phyloP scores from a whole-genome alignment of 2,797 vertebrate species.

The Micropoecilia bifurca region DNA sequence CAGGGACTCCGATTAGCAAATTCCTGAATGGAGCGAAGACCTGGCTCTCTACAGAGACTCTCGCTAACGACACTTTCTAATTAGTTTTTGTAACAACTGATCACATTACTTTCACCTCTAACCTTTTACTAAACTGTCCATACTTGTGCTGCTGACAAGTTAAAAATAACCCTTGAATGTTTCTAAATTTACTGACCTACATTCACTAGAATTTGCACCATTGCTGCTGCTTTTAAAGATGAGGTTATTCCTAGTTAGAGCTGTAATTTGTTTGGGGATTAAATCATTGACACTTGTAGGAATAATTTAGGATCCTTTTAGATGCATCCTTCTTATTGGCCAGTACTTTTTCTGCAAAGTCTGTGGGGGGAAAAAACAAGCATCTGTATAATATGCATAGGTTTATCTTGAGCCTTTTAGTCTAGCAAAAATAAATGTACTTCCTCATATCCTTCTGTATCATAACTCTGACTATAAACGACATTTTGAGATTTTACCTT shows the following conservation, averaged over 20 bases:
- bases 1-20: constrained; percentile 94
- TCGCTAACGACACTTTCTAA: constrained; percentile 86
- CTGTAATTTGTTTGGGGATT: background rate
- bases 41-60: constrained; percentile 96
- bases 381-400: background rate
- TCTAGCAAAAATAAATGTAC: background rate
- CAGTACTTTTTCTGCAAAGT: constrained; percentile 26
- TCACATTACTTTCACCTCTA: constrained; percentile 46
- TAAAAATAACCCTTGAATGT: constrained; percentile 24
- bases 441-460: background rate
- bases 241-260: constrained; percentile 35
- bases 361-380: constrained; percentile 5
- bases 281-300: constrained; percentile 12
- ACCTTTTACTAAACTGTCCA: constrained; percentile 50
- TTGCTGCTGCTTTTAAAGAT: constrained; percentile 56
- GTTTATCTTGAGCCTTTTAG: background rate
- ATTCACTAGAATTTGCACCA: constrained; percentile 60
- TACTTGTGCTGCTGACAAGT: constrained; percentile 41
- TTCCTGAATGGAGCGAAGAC: constrained; percentile 96
- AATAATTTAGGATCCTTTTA: constrained; percentile 29
- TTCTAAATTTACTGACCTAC: constrained; percentile 41
- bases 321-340: constrained; percentile 22
- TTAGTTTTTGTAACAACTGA: constrained; percentile 29
- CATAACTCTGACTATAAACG: background rate
- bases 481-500: background rate